Evolutionary conservation across 2,113 vertebrate genomes (phyloP), one percentile per base, ranked within the genome.

Genomic region (Mirza zaza): DNA sequence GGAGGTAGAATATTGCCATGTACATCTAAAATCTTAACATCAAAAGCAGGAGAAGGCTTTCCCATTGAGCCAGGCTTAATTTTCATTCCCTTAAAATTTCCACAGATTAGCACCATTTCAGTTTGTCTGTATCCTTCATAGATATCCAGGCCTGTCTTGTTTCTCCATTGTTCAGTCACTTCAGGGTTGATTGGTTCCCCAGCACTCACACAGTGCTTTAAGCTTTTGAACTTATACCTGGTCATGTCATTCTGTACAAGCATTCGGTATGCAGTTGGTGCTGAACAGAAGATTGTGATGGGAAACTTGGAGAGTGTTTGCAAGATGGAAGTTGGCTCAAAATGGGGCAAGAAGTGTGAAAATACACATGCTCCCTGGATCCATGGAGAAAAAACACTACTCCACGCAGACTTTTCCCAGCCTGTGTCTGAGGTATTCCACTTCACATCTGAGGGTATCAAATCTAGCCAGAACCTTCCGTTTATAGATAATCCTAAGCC

Each of bases 61-160:
- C 99, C 99, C 98, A 99, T 99, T 42, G 99, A 99, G 18, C 99
- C 99, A 68, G 98, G 98, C 93, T 99, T 99, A 95, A 99, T 99
- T 98, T 98, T 99, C 99, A 99, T 99, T 82, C 99, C 99, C 94
- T 99, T 99, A 96, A 99, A 99, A 95, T 98, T 99, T 57, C 98
- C 99, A 97, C 99, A 99, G 95, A 99, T 96, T 83, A 99, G 98
- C 88, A 99, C 99, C 32, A 99, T 99, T 98, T 99, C 99, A 2
- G 99, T 99, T 97, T 99, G 99, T 25, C 99, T 99, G 0, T 99
- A 99, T 87, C 99, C 98, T 97, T 99, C 99, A 6, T 99, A 98
- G 94, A 99, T 99, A 94, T 99, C 98, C 82, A 99, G 97, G 50
- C 99, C 99, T 0, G 99, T 99, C 79, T 83, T 86, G 0, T 39